phyloP scores from a whole-genome alignment of 2,113 vertebrate genomes.

The Holacanthus passer region DNA sequence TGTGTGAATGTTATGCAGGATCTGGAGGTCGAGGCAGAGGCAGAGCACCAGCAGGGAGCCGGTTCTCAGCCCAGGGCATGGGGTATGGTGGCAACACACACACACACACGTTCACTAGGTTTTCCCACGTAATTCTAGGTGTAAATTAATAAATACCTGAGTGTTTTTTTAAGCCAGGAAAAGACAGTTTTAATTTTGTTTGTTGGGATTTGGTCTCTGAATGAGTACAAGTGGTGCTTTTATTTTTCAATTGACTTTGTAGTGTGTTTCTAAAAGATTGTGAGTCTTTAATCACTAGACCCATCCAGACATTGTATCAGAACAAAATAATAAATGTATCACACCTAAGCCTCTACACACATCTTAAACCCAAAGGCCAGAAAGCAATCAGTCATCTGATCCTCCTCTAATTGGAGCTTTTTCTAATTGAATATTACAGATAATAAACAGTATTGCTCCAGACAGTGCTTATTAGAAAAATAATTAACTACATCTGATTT shows the following conservation, averaged over 20 bases:
- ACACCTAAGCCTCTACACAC: neutral
- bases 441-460: neutral
- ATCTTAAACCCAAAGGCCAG: no score
- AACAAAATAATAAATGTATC: neutral
- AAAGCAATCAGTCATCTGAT: neutral
- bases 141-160: neutral
- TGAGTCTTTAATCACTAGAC: neutral
- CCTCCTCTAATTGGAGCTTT: neutral
- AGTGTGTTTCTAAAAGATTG: neutral
- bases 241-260: neutral
- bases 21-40: constrained; percentile 92
- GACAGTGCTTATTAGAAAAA: neutral
- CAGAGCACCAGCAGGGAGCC: constrained; percentile 89
- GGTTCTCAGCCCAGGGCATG: constrained; percentile 96
- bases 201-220: neutral
- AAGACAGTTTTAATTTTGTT: neutral
- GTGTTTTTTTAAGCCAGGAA: neutral
- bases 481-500: neutral
- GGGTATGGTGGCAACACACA: constrained; percentile 85
- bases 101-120: neutral
- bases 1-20: constrained; percentile 77
- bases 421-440: neutral
- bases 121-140: neutral
- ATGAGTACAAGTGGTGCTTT: neutral
- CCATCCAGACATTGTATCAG: neutral